Percentiles rank a stretch among this genome's conserved stretches.
Conservation (phyloP, 2,888 invertebrate species). For the Spicauda simplicius region DNA sequence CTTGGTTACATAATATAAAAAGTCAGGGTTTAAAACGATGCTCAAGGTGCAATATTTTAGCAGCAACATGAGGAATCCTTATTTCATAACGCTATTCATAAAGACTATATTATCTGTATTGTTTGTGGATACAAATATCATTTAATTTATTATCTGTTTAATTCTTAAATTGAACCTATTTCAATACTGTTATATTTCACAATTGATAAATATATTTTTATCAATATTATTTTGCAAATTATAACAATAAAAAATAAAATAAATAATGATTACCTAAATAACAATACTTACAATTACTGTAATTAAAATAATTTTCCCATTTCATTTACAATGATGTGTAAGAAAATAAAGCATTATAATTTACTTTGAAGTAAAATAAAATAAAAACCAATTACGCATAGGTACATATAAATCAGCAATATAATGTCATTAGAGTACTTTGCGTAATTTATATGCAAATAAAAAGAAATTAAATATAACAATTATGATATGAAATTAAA, state of each 20-base stretch:
- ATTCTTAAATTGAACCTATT: background rate
- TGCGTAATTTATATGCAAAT: background rate
- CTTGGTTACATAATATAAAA: slow-evolving; percentile 37
- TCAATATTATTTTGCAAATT: too few species aligned
- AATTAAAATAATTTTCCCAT: background rate
- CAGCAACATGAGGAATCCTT: background rate
- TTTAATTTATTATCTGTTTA: background rate
- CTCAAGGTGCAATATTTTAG: slow-evolving; percentile 29
- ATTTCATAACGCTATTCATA: background rate
- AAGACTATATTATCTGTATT: background rate
- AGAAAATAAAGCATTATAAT: background rate
- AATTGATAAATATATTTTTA: too few species aligned
- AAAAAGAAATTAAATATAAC: slow-evolving; percentile 2
- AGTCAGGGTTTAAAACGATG: slow-evolving; percentile 34
- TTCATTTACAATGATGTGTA: background rate
- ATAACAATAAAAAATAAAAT: background rate
- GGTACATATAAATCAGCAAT: background rate
- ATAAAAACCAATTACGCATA: background rate
- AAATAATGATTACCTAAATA: background rate
- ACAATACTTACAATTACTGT: background rate
- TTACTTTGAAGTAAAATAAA: background rate
- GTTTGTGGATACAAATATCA: background rate
- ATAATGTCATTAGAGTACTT: background rate
- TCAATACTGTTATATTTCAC: too few species aligned
- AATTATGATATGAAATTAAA: too few species aligned